These are phyloP conservation scores for Eueremaeus valkanovi DNA, from an alignment of 2,888 invertebrate species.

Conservation along the genomic window DNA sequence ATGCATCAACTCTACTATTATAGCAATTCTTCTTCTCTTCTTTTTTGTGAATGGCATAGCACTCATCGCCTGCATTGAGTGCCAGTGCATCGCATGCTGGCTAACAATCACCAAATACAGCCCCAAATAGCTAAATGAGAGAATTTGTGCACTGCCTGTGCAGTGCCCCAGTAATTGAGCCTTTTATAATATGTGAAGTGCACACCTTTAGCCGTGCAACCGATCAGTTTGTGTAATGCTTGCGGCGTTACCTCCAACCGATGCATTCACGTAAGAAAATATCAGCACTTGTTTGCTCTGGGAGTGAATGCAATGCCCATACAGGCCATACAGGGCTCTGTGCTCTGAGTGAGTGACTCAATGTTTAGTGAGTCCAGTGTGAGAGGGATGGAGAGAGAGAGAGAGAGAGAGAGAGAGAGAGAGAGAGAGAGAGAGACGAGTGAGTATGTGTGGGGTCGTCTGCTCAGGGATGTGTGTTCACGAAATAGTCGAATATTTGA, in stretches of 20 bases:
- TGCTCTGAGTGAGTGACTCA: neutral
- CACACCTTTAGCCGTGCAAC: conserved; percentile 23
- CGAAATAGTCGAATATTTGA: conserved; percentile 23
- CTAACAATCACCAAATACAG: conserved; percentile 21
- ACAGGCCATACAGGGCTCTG: too few species aligned
- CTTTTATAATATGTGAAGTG: conserved; percentile 27
- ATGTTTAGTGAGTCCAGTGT: neutral
- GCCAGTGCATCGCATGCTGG: conserved; percentile 15
- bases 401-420: conserved; percentile 2
- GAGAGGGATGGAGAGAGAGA: neutral
- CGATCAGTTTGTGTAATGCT: conserved; percentile 15
- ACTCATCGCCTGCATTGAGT: conserved; percentile 17
- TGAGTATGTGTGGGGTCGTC: conserved; percentile 29
- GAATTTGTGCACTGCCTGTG: conserved; percentile 16
- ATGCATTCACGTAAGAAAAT: conserved; percentile 25
- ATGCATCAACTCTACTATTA: conserved; percentile 24
- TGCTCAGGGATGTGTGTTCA: conserved; percentile 31
- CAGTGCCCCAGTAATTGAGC: conserved; percentile 33
- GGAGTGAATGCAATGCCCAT: neutral
- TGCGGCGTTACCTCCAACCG: conserved; percentile 26
- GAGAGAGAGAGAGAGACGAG: neutral
- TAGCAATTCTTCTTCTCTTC: conserved; percentile 20
- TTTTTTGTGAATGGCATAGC: conserved; percentile 30
- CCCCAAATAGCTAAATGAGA: conserved; percentile 32
- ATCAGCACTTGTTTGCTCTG: conserved; percentile 6